Evolutionary conservation across 2,113 vertebrate species (phyloP), one percentile per base, ranked within the genome.

Genomic region (Amphiprion ocellaris): DNA sequence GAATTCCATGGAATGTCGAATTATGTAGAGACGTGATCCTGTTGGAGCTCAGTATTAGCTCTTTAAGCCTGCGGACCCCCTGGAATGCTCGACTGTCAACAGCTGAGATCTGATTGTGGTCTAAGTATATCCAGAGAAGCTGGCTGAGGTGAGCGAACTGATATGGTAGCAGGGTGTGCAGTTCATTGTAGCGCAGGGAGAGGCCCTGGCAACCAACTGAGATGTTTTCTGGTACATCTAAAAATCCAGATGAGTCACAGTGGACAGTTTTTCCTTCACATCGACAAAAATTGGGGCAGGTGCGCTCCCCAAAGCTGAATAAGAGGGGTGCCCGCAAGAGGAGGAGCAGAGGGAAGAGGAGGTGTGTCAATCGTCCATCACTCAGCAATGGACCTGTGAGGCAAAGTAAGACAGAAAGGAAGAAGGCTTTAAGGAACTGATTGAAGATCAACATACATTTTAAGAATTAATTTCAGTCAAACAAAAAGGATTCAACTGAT

Each of bases 231-330:
- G 98, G 98, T 85, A 99, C 96, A 80, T 99, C 97, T 78, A 95
- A 84, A 84, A 99, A 97, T 2, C 96, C 96, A 1, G 97, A 96
- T 1, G 97, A 97, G 86, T 99, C 98, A 70, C 98, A 99, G 92
- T 99, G 98, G 68, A 99, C 96, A n/a, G 99, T 99, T 94, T 99
- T 99, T 62, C 98, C 98, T 67, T 99, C 98, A 26, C 98, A 99
- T 77, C 97, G 93, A 91, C 98, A 99, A 92, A 84, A 98, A 88
- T 94, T 96, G 64, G 98, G 97, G 92, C 98, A 99, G 61, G 97
- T 96, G 83, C 97, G 95, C 93, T 99, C 97, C 56, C 97, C 96
- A 21, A 95, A 96, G 33, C 95, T 91, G 19, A 96, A 91, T 91
- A 93, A 66, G 3, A 93, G 91, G 24, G 97, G 89, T 85, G 93